Base-by-base conservation (phyloP, 53 echinoderm and acorn worm genomes). In the Crossaster papposus region DNA sequence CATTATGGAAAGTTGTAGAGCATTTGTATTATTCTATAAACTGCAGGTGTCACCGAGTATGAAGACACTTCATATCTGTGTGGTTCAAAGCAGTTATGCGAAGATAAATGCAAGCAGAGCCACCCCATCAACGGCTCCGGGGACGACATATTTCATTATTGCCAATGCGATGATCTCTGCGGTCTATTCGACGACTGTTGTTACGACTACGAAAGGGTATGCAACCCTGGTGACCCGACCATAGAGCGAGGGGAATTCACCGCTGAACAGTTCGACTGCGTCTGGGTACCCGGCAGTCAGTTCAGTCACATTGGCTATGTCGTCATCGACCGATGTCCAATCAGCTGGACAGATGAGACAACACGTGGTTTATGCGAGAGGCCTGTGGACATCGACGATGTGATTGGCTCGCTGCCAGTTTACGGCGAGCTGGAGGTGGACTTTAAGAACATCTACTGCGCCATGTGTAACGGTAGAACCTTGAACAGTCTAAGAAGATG, bases 361-460 rank as follows among this genome's bases (percentile, higher is more conserved):
- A 83, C 90, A 24, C 82, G 90, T 20, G 62, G 76, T 18, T 55
- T 82, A 55, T 90, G 90, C 65, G 90, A 90, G 65, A n/a, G 54
- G 36, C 64, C 58, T 26, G 75, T 75, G 37, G 37, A 83, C 64
- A 17, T 36, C 35, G 4, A 24, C 0, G 91, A 91, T 65, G 68
- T 91, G 7, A 33, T 91, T 1, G 85, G 91, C 14, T 80, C 78
- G n/a, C 65, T 91, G 31, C 91, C 85, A 3, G 84, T 85, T 17
- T 51, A 65, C 52, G 91, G 85, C 54, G 58, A 74, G 14, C 32
- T 76, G 4, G 82, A 63, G 5, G 92, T 75, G 35, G 74, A 73
- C 54, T 92, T 88, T 51, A 92, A 92, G 54, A 92, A 92, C 38
- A 34, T 89, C 20, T 92, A 31, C 36, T 91, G 91, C 38, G 91